Conservation (phyloP, 2,113 vertebrate species). For the Okapia johnstoni region DNA sequence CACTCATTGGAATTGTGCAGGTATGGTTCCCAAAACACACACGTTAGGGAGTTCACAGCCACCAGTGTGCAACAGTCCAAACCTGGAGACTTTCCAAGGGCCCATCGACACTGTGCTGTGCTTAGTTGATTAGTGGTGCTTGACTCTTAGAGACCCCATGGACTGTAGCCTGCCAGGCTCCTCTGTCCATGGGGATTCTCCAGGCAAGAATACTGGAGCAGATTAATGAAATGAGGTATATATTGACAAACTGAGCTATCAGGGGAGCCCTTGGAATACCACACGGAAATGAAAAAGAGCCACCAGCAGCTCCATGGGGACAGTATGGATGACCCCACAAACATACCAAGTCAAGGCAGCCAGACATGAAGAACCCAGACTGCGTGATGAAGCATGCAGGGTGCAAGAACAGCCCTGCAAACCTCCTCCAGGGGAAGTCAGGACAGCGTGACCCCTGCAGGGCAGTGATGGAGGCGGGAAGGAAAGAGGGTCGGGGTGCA, state of each 20-base stretch:
- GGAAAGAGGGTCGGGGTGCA: rapidly evolving
- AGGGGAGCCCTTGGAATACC: neutral
- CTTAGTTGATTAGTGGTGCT: neutral
- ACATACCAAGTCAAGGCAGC: neutral
- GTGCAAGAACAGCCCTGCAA: neutral
- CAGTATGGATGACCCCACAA: neutral
- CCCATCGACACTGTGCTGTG: neutral
- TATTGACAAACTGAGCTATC: neutral
- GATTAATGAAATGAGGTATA: neutral
- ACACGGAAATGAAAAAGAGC: neutral
- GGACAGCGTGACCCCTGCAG: neutral
- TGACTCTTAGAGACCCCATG: neutral
- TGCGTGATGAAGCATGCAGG: neutral
- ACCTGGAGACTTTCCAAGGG: neutral
- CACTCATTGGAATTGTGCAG: neutral
- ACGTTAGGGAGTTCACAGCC: neutral
- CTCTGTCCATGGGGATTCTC: neutral
- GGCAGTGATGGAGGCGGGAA: neutral
- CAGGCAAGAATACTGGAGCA: neutral
- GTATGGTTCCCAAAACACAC: neutral
- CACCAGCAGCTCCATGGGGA: rapidly evolving
- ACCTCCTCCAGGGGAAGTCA: neutral
- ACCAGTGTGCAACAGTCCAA: neutral
- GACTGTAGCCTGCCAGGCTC: neutral
- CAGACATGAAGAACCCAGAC: neutral